Conservation (phyloP, 30 jellyfish, hydroid and myxozoan genomes). For the Aurelia aurita complex sp. Pacific region DNA sequence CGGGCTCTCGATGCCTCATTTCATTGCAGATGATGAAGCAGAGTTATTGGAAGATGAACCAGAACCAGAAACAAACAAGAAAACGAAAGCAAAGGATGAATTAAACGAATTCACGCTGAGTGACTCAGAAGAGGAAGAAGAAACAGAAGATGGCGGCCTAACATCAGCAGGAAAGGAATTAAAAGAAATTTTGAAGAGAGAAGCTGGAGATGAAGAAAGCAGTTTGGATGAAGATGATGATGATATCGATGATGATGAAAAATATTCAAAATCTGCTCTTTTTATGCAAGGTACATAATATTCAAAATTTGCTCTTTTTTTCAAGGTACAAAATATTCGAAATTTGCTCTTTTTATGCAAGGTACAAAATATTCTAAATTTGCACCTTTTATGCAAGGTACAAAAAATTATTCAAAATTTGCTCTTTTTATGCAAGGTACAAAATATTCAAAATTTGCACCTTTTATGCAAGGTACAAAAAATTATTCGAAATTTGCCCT, state of each 20-base stretch:
- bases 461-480: no score
- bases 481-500: no score
- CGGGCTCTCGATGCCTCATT: no score
- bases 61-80: constrained; percentile 77
- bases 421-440: no score
- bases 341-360: no score
- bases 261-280: constrained; percentile 85
- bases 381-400: no score
- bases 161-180: constrained; percentile 87
- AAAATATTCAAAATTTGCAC: no score
- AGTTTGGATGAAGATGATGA: constrained; percentile 86
- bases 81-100: constrained; percentile 87
- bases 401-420: constrained; percentile 26
- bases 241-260: constrained; percentile 82
- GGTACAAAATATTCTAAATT: no score
- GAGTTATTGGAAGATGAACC: constrained; percentile 89
- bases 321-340: constrained; percentile 63
- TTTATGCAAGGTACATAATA: constrained; percentile 81
- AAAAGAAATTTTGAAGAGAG: constrained; percentile 81
- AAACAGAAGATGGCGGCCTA: constrained; percentile 75
- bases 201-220: constrained; percentile 75
- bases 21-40: constrained; percentile 75
- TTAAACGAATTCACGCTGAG: constrained; percentile 65
- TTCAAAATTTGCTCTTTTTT: no score
- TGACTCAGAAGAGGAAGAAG: constrained; percentile 84